A percentile compares a stretch with the other conserved stretches of the same genome.
These are phyloP conservation scores for Bombyx huttoni DNA, from an alignment of 2,888 invertebrate species.

Conservation along the genomic window DNA sequence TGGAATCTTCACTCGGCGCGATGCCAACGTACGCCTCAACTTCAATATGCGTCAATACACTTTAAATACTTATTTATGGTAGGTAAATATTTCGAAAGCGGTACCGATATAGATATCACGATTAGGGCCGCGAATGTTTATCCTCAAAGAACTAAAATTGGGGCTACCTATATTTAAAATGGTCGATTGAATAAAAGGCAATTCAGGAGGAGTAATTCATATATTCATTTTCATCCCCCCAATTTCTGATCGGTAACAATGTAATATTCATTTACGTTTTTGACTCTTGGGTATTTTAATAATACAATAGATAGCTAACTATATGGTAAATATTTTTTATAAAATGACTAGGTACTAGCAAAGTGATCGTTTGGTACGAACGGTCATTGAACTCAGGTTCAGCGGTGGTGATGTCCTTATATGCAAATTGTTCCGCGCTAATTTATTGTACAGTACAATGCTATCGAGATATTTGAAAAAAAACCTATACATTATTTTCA, in stretches of 20 bases:
- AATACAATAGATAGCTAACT: background rate
- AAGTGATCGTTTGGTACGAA: conserved; percentile 29
- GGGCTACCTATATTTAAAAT: background rate
- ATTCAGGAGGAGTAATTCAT: too few relatives aligned
- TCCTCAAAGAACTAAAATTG: conserved; percentile 1
- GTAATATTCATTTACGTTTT: too few relatives aligned
- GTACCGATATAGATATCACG: conserved; percentile 2
- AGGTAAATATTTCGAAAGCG: background rate
- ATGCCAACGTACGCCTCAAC: conserved; percentile 22
- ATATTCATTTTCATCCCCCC: too few relatives aligned
- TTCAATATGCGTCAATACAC: conserved; percentile 9
- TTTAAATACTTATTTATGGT: background rate
- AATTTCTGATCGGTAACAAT: too few relatives aligned
- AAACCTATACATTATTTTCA: background rate
- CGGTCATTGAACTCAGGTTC: conserved; percentile 48
- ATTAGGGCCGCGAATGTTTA: background rate
- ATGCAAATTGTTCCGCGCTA: conserved; percentile 43
- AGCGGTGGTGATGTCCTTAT: conserved; percentile 29
- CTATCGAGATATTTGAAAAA: conserved; percentile 1
- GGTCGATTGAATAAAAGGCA: background rate
- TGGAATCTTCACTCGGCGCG: conserved; percentile 31
- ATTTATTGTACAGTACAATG: conserved; percentile 29
- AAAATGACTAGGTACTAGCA: conserved; percentile 7
- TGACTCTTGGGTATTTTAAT: too few relatives aligned
- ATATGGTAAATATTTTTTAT: background rate